These are phyloP conservation scores for Bombus consobrinus DNA, from an alignment of 1,140 invertebrate species.

Conservation along the genomic window DNA sequence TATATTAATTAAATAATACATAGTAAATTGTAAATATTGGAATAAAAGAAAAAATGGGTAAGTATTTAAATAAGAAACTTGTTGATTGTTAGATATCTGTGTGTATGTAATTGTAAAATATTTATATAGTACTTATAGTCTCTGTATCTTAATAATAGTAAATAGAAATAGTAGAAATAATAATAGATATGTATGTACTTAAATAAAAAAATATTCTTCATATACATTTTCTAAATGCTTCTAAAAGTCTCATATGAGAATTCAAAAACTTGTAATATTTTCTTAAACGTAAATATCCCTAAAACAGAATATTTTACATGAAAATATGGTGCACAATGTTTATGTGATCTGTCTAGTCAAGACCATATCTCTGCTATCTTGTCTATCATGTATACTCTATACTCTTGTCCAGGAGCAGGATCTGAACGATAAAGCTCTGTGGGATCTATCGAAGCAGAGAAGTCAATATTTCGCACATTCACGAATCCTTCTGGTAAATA, in stretches of 20 bases:
- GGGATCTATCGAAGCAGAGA: not conserved
- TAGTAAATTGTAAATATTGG: no score
- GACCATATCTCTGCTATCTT: not conserved
- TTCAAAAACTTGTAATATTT: not conserved
- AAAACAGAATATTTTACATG: not conserved
- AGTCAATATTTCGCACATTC: slow-evolving; percentile 63
- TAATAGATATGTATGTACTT: no score
- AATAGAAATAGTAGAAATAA: no score
- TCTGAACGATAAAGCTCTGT: not conserved
- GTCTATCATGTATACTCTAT: not conserved
- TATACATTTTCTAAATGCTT: no score
- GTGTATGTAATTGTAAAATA: no score
- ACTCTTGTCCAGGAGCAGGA: not conserved
- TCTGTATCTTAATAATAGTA: no score
- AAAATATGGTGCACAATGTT: not conserved
- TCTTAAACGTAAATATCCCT: not conserved
- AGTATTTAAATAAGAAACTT: no score
- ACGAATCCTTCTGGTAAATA: slow-evolving; percentile 63
- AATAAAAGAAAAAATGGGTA: no score
- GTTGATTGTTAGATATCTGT: no score
- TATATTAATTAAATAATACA: no score
- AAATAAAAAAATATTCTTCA: no score
- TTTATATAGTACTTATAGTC: no score
- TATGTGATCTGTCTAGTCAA: not conserved
- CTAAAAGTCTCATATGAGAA: not conserved